Base-by-base conservation (phyloP, 1,140 invertebrate genomes). In the Ceratosolen solmsi region DNA sequence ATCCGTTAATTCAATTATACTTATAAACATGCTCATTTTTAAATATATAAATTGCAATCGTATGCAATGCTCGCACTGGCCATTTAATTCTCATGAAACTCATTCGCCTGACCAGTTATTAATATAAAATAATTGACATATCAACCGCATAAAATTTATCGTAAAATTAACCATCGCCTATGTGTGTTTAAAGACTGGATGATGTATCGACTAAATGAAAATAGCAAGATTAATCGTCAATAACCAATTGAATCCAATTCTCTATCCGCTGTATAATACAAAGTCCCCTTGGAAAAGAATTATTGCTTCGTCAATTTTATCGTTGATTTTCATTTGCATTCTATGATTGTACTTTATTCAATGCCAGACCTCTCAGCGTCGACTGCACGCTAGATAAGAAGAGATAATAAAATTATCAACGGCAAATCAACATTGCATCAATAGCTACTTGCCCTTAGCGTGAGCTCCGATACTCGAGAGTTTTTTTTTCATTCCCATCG, bases 401-500 rank as follows among this genome's bases (percentile, higher is more conserved):
- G 73, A 30, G 46, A 76, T 58, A 74, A 76, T 60, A 63, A 76
- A 76, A 27, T 46, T 76, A 76, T 76, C 36, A 46, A 20, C 56
- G 56, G 60, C 60, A 76, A 76, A 76, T 76, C 54, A 76, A 76
- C 33, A 63, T 33, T 5, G 73, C 56, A 56, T 63, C 56, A 76
- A 76, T 36, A 75, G 54, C 2, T 22, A 17, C 72, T 30, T 30
- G n/a, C 46, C 17, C 30, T 25, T 25, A 15, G 56, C 11, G 11
- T 22, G n/a, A 25, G 15, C n/a, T 46, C 54, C 54, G 73, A 58
- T 22, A 54, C 49, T 73, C 33, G 27, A 54, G 8, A n/a, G 56
- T 36, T 36, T 65, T 22, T 73, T 33, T 51, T 54, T 13, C n/a
- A 2, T 30, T 51, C 41, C 15, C n/a, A n/a, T 33, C 20, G 7